Evolutionary conservation across 1,140 invertebrate species (phyloP).

Genomic region (Lordiphosa clarofinis): DNA sequence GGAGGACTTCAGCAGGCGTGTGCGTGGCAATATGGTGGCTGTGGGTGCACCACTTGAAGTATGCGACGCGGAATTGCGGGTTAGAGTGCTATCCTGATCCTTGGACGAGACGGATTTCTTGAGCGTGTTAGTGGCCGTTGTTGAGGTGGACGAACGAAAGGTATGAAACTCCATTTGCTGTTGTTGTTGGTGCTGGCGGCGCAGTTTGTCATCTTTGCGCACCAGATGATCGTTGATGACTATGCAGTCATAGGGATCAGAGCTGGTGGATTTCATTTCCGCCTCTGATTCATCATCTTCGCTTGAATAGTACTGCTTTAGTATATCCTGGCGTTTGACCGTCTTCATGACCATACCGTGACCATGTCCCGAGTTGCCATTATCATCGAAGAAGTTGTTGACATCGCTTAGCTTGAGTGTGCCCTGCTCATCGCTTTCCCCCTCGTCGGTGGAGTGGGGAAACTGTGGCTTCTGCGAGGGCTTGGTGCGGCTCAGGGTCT

Average conservation of each 20-base stretch:
- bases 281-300: constrained; percentile 73
- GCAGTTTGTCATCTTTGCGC: constrained; percentile 81
- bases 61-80: constrained; percentile 49
- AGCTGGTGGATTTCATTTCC: constrained; percentile 83
- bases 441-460: constrained; percentile 64
- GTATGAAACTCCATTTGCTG: constrained; percentile 81
- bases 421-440: constrained; percentile 76
- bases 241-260: constrained; percentile 87
- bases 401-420: constrained; percentile 74
- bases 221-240: constrained; percentile 87
- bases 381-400: constrained; percentile 75
- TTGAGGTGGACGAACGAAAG: constrained; percentile 72
- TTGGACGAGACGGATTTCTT: constrained; percentile 57
- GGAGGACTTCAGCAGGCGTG: constrained; percentile 82
- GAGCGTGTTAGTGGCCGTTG: constrained; percentile 47
- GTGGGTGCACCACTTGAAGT: constrained; percentile 65
- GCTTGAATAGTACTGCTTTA: constrained; percentile 84
- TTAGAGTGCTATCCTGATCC: constrained; percentile 63
- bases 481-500: constrained; percentile 55
- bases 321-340: constrained; percentile 85
- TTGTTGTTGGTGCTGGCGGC: constrained; percentile 71
- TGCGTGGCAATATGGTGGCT: constrained; percentile 84
- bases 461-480: constrained; percentile 48
- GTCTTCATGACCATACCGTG: constrained; percentile 84
- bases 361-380: constrained; percentile 77